phyloP scores from a whole-genome alignment of 2,888 invertebrate species.

The Orchesellides sinensis region DNA sequence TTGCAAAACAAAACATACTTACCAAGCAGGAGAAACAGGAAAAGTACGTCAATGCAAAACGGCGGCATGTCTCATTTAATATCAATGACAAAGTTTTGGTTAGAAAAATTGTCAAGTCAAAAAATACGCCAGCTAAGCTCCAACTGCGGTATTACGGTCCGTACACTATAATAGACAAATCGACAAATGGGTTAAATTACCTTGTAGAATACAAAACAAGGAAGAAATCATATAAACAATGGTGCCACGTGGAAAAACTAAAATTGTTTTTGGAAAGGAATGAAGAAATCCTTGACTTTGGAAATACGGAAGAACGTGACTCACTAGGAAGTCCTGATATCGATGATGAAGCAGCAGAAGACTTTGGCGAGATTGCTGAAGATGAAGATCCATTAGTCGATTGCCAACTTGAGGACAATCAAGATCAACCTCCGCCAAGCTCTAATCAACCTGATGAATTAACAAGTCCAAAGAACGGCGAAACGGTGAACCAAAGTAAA shows the following conservation, averaged over 20 bases:
- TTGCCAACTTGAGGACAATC: too few species aligned
- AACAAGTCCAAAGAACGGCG: too few species aligned
- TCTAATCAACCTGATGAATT: too few species aligned
- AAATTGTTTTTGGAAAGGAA: not conserved
- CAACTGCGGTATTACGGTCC: not conserved
- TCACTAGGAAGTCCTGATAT: too few species aligned
- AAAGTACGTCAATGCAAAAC: not conserved
- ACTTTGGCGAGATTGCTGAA: not conserved
- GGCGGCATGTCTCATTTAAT: not conserved
- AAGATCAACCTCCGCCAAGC: too few species aligned
- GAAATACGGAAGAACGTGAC: not conserved
- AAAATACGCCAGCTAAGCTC: not conserved
- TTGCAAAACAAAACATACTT: not conserved
- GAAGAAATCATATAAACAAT: not conserved
- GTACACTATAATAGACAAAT: not conserved
- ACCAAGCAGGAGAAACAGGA: not conserved
- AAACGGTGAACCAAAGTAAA: too few species aligned
- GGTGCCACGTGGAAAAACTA: conserved; percentile 8
- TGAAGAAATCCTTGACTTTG: not conserved
- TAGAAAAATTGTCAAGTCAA: not conserved
- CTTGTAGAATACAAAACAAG: not conserved
- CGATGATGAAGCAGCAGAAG: too few species aligned
- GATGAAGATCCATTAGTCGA: too few species aligned
- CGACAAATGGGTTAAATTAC: not conserved
- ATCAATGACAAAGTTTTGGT: not conserved